Conservation (phyloP, 2,888 invertebrate species). For the Drosophila picticornis region DNA sequence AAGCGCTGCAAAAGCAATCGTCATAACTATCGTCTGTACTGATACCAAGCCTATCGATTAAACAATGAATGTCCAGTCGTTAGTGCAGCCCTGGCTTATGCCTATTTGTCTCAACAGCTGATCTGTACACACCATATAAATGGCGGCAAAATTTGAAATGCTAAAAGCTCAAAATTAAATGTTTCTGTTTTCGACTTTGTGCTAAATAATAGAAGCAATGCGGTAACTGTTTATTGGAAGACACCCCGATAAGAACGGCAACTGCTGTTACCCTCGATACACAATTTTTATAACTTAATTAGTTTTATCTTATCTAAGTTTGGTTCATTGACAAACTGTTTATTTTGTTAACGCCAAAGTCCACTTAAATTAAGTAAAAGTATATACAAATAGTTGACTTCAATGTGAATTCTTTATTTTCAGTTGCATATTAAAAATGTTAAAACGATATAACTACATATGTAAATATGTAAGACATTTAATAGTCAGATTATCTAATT, state of each 20-base stretch:
- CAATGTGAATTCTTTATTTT: slow-evolving; percentile 32
- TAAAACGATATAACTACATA: slow-evolving; percentile 4
- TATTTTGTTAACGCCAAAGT: slow-evolving; percentile 31
- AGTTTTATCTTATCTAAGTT: slow-evolving; percentile 41
- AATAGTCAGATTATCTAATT: not conserved
- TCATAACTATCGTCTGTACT: slow-evolving; percentile 2
- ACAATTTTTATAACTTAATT: slow-evolving; percentile 18
- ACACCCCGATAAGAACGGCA: slow-evolving; percentile 24
- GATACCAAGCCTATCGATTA: slow-evolving; percentile 16
- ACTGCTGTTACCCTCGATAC: not conserved
- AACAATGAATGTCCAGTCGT: not conserved
- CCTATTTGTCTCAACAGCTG: slow-evolving; percentile 28
- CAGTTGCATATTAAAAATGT: slow-evolving; percentile 18
- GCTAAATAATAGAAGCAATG: not conserved
- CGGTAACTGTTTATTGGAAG: slow-evolving; percentile 42
- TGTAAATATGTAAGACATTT: not conserved
- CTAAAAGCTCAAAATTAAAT: not conserved
- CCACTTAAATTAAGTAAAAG: not conserved
- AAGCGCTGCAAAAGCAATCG: slow-evolving; percentile 23
- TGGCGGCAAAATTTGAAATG: slow-evolving; percentile 12
- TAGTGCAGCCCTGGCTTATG: slow-evolving; percentile 31
- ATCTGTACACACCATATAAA: not conserved
- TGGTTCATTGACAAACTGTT: slow-evolving; percentile 33
- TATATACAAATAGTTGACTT: not conserved
- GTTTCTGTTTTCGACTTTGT: not conserved